Evolutionary conservation across 2,113 vertebrate genomes (phyloP).

Genomic region (Charina bottae): DNA sequence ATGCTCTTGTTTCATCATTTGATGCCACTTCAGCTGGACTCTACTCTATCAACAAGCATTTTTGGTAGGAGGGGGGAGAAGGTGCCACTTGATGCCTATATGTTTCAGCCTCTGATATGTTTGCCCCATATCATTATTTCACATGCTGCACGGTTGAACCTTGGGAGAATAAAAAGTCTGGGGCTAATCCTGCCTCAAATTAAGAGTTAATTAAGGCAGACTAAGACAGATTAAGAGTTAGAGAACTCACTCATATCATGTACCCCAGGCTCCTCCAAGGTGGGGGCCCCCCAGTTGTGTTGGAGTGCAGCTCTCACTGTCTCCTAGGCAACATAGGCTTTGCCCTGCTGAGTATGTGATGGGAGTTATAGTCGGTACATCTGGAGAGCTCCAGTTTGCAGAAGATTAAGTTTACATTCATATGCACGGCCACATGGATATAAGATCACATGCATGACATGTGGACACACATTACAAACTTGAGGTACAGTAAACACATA

Average conservation of each 20-base stretch:
- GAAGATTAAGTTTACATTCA: background rate
- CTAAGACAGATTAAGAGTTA: background rate
- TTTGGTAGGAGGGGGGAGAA: background rate
- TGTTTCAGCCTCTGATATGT: background rate
- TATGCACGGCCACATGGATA: background rate
- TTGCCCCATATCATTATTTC: background rate
- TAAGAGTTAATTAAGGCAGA: background rate
- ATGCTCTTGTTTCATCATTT: background rate
- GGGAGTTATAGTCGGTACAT: background rate
- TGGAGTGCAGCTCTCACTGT: background rate
- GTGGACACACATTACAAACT: background rate
- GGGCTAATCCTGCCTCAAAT: background rate
- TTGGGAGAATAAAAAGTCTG: background rate
- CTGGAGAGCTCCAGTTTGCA: background rate
- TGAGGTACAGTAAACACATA: background rate
- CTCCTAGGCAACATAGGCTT: background rate
- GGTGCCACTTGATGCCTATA: background rate
- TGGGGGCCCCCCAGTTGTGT: background rate
- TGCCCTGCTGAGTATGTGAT: background rate
- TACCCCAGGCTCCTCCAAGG: background rate
- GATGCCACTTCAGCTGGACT: background rate
- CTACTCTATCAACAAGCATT: background rate
- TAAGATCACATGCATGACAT: background rate
- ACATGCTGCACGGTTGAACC: background rate
- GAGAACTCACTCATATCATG: background rate